Conservation (phyloP, 1,140 invertebrate species). For the Hormaphis cornu region DNA sequence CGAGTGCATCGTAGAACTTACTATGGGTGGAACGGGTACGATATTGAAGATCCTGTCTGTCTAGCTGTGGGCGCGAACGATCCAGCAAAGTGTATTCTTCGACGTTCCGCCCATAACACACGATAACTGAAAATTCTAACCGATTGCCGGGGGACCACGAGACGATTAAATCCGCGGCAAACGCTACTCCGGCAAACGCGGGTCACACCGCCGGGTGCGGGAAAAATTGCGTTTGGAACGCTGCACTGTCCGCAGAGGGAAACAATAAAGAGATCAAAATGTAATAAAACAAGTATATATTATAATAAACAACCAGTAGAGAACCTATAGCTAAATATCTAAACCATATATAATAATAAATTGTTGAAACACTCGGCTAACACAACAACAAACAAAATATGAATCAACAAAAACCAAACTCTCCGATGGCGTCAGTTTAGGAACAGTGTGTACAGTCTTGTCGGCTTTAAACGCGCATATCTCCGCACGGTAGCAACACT, state of each 20-base stretch:
- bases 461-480: not conserved
- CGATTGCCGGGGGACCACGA: not conserved
- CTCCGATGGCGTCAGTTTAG: constrained; percentile 14
- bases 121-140: not conserved
- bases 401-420: constrained; percentile 28
- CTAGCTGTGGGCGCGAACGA: too few species aligned
- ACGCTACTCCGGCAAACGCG: too few species aligned
- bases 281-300: too few species aligned
- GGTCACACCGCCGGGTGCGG: too few species aligned
- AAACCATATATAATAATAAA: not conserved
- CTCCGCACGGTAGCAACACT: not conserved
- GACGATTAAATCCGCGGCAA: not conserved
- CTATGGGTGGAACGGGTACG: too few species aligned
- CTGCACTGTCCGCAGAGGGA: too few species aligned
- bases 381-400: constrained; percentile 30
- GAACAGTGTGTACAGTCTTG: not conserved
- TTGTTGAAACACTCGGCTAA: constrained; percentile 12
- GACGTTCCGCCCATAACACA: constrained; percentile 21
- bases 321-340: too few species aligned
- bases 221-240: too few species aligned
- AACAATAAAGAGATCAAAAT: too few species aligned
- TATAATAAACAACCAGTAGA: too few species aligned
- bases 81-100: not conserved
- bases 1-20: too few species aligned
- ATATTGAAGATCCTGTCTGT: too few species aligned